These are phyloP conservation scores for Drosophila hydei DNA, from an alignment of 1,140 invertebrate species.

Conservation along the genomic window DNA sequence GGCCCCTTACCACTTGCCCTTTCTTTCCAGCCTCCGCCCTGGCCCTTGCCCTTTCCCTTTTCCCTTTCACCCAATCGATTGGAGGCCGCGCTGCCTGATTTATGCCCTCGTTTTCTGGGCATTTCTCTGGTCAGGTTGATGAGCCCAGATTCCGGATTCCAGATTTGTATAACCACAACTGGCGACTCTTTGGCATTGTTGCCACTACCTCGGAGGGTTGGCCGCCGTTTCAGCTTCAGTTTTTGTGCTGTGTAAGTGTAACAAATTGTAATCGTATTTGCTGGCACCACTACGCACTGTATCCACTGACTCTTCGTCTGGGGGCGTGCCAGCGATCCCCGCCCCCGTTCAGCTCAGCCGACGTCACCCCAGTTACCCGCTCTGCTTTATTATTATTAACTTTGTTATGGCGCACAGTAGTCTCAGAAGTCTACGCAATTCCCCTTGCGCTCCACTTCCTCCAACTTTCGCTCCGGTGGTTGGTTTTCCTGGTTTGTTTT, in stretches of 20 bases:
- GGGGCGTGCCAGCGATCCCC: slow-evolving; percentile 6
- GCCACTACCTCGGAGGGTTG: slow-evolving; percentile 17
- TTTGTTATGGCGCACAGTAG: slow-evolving; percentile 72
- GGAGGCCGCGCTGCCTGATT: slow-evolving; percentile 57
- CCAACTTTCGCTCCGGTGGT: slow-evolving; percentile 7
- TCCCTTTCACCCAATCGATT: slow-evolving; percentile 62
- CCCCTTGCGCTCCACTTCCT: slow-evolving; percentile 2
- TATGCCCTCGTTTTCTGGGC: slow-evolving; percentile 64
- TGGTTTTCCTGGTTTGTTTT: slow-evolving; percentile 30
- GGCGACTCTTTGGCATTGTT: slow-evolving; percentile 70
- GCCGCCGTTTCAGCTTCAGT: too few species aligned
- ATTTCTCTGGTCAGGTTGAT: slow-evolving; percentile 75
- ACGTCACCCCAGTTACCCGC: slow-evolving; percentile 8
- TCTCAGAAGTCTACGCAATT: slow-evolving; percentile 52
- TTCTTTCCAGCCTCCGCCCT: too few species aligned
- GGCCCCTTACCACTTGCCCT: slow-evolving; percentile 21
- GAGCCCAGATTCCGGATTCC: slow-evolving; percentile 63
- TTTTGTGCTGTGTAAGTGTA: slow-evolving; percentile 80
- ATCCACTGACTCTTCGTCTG: slow-evolving; percentile 14
- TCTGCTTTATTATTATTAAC: slow-evolving; percentile 78
- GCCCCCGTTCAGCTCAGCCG: slow-evolving; percentile 3
- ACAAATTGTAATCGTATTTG: slow-evolving; percentile 82
- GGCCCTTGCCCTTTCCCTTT: slow-evolving; percentile 6
- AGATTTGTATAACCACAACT: slow-evolving; percentile 77
- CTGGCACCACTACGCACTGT: slow-evolving; percentile 59